Percentiles rank a stretch among this genome's conserved stretches.
These are phyloP conservation scores for Hoplodrina blanda DNA, from an alignment of 2,888 invertebrate species.

Conservation along the genomic window DNA sequence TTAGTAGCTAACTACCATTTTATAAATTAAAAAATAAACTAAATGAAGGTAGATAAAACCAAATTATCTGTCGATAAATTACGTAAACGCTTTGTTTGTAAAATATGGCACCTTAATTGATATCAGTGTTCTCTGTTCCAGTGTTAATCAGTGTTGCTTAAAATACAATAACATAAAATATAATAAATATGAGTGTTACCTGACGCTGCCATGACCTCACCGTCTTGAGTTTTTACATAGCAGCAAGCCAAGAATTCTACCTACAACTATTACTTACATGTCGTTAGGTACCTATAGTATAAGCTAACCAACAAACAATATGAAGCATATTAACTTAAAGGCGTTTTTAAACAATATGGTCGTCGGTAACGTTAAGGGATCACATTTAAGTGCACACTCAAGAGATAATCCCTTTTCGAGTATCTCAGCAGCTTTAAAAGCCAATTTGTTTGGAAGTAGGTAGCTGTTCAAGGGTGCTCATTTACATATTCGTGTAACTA, in stretches of 20 bases:
- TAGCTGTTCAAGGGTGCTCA: constrained; percentile 57
- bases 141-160: constrained; percentile 18
- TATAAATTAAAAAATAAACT: no score
- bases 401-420: constrained; percentile 63
- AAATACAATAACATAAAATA: neutral
- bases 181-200: constrained; percentile 11
- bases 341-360: constrained; percentile 51
- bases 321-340: constrained; percentile 20
- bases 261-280: neutral
- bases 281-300: neutral
- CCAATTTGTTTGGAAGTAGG: constrained; percentile 61
- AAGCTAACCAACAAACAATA: constrained; percentile 23
- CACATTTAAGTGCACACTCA: constrained; percentile 62
- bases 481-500: constrained; percentile 61
- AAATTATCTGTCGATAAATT: neutral
- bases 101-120: neutral
- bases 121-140: constrained; percentile 14
- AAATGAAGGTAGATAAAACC: neutral
- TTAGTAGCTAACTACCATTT: neutral
- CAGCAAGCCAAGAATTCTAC: neutral
- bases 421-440: constrained; percentile 64
- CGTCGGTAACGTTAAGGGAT: constrained; percentile 51
- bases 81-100: constrained; percentile 8
- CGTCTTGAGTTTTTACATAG: constrained; percentile 40
- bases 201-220: constrained; percentile 50